phyloP scores from a whole-genome alignment of 1,140 invertebrate genomes.

The Caerostris darwini region DNA sequence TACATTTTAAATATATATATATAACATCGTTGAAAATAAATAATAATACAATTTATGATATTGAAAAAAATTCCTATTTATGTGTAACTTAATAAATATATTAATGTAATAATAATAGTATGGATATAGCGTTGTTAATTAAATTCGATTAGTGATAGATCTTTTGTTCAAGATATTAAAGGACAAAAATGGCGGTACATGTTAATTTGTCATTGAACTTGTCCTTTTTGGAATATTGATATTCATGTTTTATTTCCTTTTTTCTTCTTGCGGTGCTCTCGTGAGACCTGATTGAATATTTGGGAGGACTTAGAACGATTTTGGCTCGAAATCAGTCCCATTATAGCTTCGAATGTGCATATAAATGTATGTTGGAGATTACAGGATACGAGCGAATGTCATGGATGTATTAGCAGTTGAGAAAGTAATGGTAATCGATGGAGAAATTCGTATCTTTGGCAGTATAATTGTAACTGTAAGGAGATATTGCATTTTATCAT shows the following conservation, averaged over 20 bases:
- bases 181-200: constrained; percentile 44
- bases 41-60: no score
- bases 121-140: no score
- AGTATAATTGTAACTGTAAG: constrained; percentile 58
- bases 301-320: constrained; percentile 47
- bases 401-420: constrained; percentile 40
- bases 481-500: constrained; percentile 50
- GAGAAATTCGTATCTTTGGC: constrained; percentile 43
- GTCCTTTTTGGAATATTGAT: constrained; percentile 45
- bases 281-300: constrained; percentile 62
- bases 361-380: constrained; percentile 56
- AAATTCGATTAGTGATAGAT: neutral
- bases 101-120: no score
- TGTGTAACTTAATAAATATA: no score
- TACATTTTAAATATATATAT: no score
- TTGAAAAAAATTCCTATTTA: no score
- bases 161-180: neutral
- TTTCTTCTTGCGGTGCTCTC: neutral
- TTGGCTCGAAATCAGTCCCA: constrained; percentile 38
- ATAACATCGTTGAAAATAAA: no score
- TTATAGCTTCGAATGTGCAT: constrained; percentile 48
- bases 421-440: constrained; percentile 57
- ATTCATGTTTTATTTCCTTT: constrained; percentile 34
- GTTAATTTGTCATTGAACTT: neutral
- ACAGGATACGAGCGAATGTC: constrained; percentile 43